A percentile compares a stretch with the other conserved stretches of the same genome.
phyloP scores from a whole-genome alignment of 2,113 vertebrate species.

The Bostrychus sinensis region DNA sequence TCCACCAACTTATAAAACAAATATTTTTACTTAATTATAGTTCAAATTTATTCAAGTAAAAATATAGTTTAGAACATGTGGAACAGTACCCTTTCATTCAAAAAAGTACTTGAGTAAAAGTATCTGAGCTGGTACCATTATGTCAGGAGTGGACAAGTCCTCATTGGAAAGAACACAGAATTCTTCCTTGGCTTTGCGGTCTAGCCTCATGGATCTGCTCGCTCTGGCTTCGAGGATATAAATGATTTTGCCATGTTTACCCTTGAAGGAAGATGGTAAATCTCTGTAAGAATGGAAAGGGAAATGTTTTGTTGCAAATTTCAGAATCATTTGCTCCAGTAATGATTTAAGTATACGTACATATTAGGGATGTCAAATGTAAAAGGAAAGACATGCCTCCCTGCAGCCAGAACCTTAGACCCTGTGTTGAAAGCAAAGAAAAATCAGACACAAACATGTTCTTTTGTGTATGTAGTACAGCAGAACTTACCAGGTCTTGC shows the following conservation, averaged over 20 bases:
- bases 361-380: constrained; percentile 67
- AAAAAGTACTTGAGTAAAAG: too few relatives aligned
- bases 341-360: constrained; percentile 34
- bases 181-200: constrained; percentile 64
- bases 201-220: constrained; percentile 67
- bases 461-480: too few relatives aligned
- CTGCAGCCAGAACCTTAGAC: constrained; percentile 60
- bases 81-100: too few relatives aligned
- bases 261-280: constrained; percentile 71
- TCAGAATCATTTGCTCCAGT: background rate
- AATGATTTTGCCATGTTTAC: constrained; percentile 66
- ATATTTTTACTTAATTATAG: too few relatives aligned
- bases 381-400: constrained; percentile 68
- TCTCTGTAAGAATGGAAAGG: constrained; percentile 46
- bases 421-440: constrained; percentile 40
- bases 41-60: too few relatives aligned
- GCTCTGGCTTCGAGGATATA: constrained; percentile 64
- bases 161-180: constrained; percentile 65
- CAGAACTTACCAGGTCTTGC: background rate
- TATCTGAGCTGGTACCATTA: too few relatives aligned
- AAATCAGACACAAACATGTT: too few relatives aligned
- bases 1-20: too few relatives aligned
- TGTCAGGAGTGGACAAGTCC: constrained; percentile 30
- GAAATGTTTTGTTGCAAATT: background rate
- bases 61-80: too few relatives aligned